Conservation (phyloP, 2,797 vertebrate genomes). For the Cirrhinus mrigala region DNA sequence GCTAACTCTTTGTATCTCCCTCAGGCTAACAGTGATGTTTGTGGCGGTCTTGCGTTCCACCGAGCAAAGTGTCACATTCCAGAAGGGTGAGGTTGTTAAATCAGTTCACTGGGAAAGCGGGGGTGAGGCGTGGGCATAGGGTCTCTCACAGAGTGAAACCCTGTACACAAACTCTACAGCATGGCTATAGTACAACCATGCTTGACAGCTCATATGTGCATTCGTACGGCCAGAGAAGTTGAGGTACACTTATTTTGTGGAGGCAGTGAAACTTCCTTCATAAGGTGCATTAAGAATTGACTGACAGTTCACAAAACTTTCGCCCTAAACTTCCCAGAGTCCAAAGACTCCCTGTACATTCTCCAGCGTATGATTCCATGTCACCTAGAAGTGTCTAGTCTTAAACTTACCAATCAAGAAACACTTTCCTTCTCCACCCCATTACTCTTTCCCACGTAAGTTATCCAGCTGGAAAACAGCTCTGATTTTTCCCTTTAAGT, state of each 20-base stretch:
- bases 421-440: slow-evolving; percentile 26
- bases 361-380: not conserved
- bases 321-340: not conserved
- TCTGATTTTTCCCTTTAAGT: slow-evolving; percentile 47
- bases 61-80: slow-evolving; percentile 72
- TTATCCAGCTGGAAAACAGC: slow-evolving; percentile 47
- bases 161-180: slow-evolving; percentile 13
- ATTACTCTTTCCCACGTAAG: slow-evolving; percentile 60
- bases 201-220: not conserved
- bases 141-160: slow-evolving; percentile 40
- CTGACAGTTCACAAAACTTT: not conserved
- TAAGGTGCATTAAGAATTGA: slow-evolving; percentile 10
- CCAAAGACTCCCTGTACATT: not conserved
- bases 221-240: not conserved
- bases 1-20: slow-evolving; percentile 55
- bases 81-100: slow-evolving; percentile 63
- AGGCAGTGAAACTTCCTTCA: not conserved
- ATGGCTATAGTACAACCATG: not conserved
- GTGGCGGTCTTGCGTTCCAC: slow-evolving; percentile 69
- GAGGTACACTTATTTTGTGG: not conserved
- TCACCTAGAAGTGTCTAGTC: not conserved
- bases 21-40: slow-evolving; percentile 63
- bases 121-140: slow-evolving; percentile 41
- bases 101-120: slow-evolving; percentile 39
- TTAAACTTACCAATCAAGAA: slow-evolving; percentile 39